Percentiles rank a stretch among this genome's conserved stretches.
phyloP scores from a whole-genome alignment of 1,140 invertebrate genomes.

The Oncopodura yosiiana region DNA sequence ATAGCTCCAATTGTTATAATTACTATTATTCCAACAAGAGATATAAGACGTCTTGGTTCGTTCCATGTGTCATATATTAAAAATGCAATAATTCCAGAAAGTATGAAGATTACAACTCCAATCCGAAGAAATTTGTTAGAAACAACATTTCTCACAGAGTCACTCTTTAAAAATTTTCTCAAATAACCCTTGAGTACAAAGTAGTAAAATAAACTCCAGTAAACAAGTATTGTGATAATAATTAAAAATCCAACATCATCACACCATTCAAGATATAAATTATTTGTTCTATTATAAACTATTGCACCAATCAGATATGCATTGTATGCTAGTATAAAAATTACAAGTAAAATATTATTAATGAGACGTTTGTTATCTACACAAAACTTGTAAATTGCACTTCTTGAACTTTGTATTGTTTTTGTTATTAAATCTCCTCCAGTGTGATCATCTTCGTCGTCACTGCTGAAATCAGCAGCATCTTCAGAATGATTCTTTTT shows the following conservation, averaged over 20 bases:
- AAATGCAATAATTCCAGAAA: constrained; percentile 26
- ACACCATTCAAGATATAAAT: constrained; percentile 46
- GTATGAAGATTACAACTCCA: constrained; percentile 11
- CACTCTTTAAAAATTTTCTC: constrained; percentile 34
- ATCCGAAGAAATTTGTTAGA: too few species aligned
- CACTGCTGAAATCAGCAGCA: too few species aligned
- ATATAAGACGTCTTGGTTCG: constrained; percentile 44
- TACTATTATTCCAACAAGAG: constrained; percentile 50
- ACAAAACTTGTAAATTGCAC: too few species aligned
- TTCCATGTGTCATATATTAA: constrained; percentile 38
- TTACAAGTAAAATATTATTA: too few species aligned
- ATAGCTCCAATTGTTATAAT: constrained; percentile 43
- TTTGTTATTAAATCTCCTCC: too few species aligned
- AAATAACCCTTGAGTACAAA: constrained; percentile 52
- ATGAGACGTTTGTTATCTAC: too few species aligned
- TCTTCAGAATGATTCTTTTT: too few species aligned
- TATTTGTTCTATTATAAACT: constrained; percentile 12
- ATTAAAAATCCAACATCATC: constrained; percentile 63
- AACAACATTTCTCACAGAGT: too few species aligned
- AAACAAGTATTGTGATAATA: constrained; percentile 52
- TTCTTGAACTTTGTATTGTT: too few species aligned
- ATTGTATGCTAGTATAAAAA: too few species aligned
- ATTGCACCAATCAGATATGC: constrained; percentile 35
- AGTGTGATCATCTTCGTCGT: too few species aligned
- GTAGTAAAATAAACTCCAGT: constrained; percentile 56